Base-by-base conservation (phyloP, 2,113 vertebrate genomes). In the Mastomys coucha region DNA sequence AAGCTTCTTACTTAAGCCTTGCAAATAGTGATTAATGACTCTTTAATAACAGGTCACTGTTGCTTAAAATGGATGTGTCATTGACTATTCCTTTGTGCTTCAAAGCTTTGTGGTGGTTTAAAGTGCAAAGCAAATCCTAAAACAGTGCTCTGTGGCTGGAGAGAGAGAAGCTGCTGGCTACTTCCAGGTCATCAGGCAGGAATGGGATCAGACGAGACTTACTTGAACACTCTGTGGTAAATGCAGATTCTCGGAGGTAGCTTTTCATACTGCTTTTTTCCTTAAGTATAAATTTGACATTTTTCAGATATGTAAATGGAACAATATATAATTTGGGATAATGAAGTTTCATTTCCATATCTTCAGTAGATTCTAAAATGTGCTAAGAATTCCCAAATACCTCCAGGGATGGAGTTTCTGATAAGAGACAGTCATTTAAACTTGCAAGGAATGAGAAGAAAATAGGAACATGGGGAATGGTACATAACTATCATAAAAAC, bases 31-130 rank as follows among this genome's bases (percentile, higher is more conserved):
- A 96, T 97, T 97, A 95, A 95, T 95, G 97, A 95, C 87, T 97
- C 92, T 97, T 91, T 98, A 98, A 98, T 98, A 98, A 98, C 94
- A 97, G 96, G 95, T 97, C 80, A 19, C 78, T 95, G 96, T 92
- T 94, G 72, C 70, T 91, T 96, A 96, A 93, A 97, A 93, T 98
- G 96, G 96, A 97, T 98, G 97, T 98, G 97, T 98, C 93, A 16
- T 92, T 97, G 96, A 97, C 93, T 97, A 4, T 95, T 96, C 95
- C 96, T 97, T 97, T 97, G 84, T 98, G 96, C 93, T 96, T 98
- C 98, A 96, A 63, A 98, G 97, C 97, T 98, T 98, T 98, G 94
- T 92, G 95, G 96, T 97, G 96, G 96, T 98, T 98, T 93, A 11
- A 76, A 80, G 58, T 51, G 39, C 88, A 58, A 84, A n/a, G 60